Percentiles rank a stretch among this genome's conserved stretches.
Conservation (phyloP, 1,140 invertebrate genomes). For the Saxidomus purpurata region DNA sequence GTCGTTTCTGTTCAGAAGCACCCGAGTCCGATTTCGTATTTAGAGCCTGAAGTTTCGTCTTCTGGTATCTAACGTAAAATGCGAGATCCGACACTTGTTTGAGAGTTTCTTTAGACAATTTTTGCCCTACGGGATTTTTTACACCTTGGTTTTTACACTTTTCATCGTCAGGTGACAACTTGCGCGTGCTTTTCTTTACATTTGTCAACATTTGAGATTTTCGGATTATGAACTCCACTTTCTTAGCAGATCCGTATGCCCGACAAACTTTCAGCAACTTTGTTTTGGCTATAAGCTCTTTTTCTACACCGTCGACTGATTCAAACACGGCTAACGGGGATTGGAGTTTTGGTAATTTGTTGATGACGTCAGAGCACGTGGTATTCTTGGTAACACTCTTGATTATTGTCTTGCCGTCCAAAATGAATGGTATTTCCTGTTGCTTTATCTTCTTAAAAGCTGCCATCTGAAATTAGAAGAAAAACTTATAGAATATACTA, state of each 20-base stretch:
- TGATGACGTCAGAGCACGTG: slow-evolving; percentile 59
- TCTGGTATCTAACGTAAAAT: slow-evolving; percentile 54
- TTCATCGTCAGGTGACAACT: neutral
- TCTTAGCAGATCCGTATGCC: slow-evolving; percentile 27
- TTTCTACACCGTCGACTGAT: slow-evolving; percentile 48
- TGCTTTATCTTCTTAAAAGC: neutral
- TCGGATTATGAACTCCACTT: slow-evolving; percentile 43
- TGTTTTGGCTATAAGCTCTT: slow-evolving; percentile 48
- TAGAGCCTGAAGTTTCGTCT: slow-evolving; percentile 30
- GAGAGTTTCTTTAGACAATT: slow-evolving; percentile 39
- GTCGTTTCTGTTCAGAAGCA: neutral
- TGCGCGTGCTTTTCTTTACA: neutral
- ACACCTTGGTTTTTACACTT: neutral
- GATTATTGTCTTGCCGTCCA: slow-evolving; percentile 35
- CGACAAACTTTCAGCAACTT: slow-evolving; percentile 58
- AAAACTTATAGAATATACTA: neutral
- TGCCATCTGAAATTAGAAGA: slow-evolving; percentile 48
- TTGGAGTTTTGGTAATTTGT: slow-evolving; percentile 44
- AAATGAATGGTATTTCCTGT: slow-evolving; percentile 51
- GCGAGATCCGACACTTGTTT: slow-evolving; percentile 61
- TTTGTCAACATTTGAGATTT: slow-evolving; percentile 18
- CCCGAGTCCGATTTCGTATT: neutral
- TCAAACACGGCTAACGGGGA: slow-evolving; percentile 43
- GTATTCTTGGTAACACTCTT: slow-evolving; percentile 53
- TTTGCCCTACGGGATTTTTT: neutral